Evolutionary conservation across 2,113 vertebrate species (phyloP), one percentile per base, ranked within the genome.

Genomic region (Cyprinus carpio): DNA sequence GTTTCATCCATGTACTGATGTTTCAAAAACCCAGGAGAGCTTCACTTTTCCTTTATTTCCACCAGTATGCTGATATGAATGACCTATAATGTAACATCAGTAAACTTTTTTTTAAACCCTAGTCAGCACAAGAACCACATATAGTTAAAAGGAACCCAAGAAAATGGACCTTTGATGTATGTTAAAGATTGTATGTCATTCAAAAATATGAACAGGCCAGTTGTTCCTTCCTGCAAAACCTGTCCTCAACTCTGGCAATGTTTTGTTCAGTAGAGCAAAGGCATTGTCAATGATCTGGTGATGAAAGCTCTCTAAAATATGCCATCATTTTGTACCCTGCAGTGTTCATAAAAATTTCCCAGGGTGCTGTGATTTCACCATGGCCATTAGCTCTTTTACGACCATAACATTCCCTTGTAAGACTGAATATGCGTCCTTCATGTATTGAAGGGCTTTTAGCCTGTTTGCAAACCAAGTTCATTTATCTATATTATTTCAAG

Each of bases 341-440:
- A 88, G 89, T 62, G 54, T 46, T 71, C 75, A 40, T 74, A 81
- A 82, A 85, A 89, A 64, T 81, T 67, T 87, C 62, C 83, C 58
- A 64, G 25, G 79, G 77, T 74, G 40, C 43, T 67, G 81, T 85
- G 85, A 79, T 79, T 86, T n/a, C 76, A 43, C 71, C 43, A 56
- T 25, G 60, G 25, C 84, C 81, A 88, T 89, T 81, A 89, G 58
- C 81, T 54, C 64, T 67, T 75, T 75, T 74, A 37, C 29, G 67
- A 65, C 13, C 40, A 72, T 72, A 72, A 40, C 69, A 40, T 15
- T 0, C 65, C 29, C 29, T 34, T 46, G 69, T n/a, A 49, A 49
- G 72, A 75, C 40, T 46, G 12, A 74, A 74, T 46, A 74, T 74
- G 40, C n/a, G 0, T 74, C 71, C 23, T 75, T 49, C n/a, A 4